Evolutionary conservation across 1,140 invertebrate genomes (phyloP).

Genomic region (Charaxes varanes): DNA sequence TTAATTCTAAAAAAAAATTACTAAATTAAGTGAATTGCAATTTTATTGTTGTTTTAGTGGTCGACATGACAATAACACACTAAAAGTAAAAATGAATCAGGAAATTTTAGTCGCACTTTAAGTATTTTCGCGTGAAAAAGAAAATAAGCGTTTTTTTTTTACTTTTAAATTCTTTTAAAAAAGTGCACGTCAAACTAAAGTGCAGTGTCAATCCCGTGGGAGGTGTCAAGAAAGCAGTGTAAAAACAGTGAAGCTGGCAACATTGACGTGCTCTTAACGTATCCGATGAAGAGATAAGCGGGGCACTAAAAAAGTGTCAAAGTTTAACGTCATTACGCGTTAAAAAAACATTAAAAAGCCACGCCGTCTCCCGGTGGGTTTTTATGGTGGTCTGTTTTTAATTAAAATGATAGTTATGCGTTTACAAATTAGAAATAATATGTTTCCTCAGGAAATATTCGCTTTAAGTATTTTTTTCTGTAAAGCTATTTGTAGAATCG

Average conservation of each 20-base stretch:
- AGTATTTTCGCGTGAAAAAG: too few species aligned
- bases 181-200: conserved; percentile 15
- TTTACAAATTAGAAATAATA: conserved; percentile 49
- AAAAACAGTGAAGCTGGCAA: conserved; percentile 18
- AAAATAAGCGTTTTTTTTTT: too few species aligned
- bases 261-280: conserved; percentile 43
- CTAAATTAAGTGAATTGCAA: too few species aligned
- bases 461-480: conserved; percentile 1
- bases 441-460: conserved; percentile 52
- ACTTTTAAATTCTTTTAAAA: too few species aligned
- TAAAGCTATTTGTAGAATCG: conserved; percentile 27
- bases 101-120: too few species aligned
- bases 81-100: too few species aligned
- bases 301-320: conserved; percentile 50
- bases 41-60: too few species aligned
- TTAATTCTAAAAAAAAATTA: too few species aligned
- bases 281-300: conserved; percentile 29
- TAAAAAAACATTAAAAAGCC: conserved; percentile 38
- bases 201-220: conserved; percentile 18
- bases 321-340: conserved; percentile 43
- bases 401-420: conserved; percentile 44
- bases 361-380: conserved; percentile 12
- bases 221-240: conserved; percentile 9
- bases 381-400: conserved; percentile 41
- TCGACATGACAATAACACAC: too few species aligned